phyloP scores from a whole-genome alignment of 2,797 vertebrate genomes.

The Monodelphis domestica region DNA sequence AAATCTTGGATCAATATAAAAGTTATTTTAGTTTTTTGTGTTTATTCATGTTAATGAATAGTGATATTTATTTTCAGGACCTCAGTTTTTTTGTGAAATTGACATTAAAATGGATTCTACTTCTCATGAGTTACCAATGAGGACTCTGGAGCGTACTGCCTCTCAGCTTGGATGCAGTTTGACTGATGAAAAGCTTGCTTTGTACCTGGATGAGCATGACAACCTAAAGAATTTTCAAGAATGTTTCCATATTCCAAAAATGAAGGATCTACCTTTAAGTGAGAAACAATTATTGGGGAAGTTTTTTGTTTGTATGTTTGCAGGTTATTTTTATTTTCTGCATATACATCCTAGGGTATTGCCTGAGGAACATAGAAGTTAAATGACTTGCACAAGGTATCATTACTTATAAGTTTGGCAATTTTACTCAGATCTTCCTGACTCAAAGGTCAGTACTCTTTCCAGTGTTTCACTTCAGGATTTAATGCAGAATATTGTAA shows the following conservation, averaged over 20 bases:
- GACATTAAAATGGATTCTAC: constrained; percentile 80
- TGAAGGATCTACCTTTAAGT: constrained; percentile 90
- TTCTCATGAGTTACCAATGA: constrained; percentile 72
- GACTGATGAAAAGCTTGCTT: constrained; percentile 86
- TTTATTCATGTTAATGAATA: neutral
- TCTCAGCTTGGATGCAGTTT: constrained; percentile 85
- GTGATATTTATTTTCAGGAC: neutral
- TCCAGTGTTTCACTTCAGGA: neutral
- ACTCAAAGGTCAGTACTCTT: neutral
- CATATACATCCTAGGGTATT: no score
- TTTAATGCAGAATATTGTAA: constrained; percentile 54
- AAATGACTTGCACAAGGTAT: neutral
- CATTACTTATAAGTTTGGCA: neutral
- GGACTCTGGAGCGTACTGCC: constrained; percentile 83
- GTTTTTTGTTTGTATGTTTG: constrained; percentile 31
- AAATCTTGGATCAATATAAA: constrained; percentile 8
- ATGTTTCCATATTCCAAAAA: constrained; percentile 90
- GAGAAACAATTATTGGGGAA: constrained; percentile 78
- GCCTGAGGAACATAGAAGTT: neutral
- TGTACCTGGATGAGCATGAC: constrained; percentile 89
- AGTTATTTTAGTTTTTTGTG: neutral
- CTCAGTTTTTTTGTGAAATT: constrained; percentile 73
- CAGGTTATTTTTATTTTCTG: constrained; percentile 53
- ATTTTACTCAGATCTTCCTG: neutral
- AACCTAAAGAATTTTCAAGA: constrained; percentile 87